Evolutionary conservation across 2,888 invertebrate genomes (phyloP), one percentile per base, ranked within the genome.

Genomic region (Lamproptera curius): DNA sequence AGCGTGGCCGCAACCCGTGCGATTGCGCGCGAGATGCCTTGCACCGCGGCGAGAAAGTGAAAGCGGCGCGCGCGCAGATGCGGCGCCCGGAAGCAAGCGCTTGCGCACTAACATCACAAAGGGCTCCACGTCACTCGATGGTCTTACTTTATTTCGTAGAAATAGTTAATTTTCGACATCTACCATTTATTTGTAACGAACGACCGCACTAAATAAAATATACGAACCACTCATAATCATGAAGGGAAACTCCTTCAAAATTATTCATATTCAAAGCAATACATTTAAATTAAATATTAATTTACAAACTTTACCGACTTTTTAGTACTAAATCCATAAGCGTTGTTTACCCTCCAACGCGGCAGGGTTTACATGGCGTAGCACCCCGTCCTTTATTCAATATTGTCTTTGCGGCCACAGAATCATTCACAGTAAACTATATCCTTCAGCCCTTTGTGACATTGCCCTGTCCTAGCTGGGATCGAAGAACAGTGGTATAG

Each of bases 271-370:
- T n/a, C n/a, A n/a, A n/a, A n/a, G n/a, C n/a, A n/a, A n/a, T n/a
- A n/a, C n/a, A n/a, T n/a, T n/a, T n/a, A n/a, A n/a, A n/a, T n/a
- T n/a, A 39, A 45, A 39, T 35, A 38, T 20, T 17, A 31, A 42
- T 33, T 68, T 62, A 70, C 67, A 75, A 83, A 81, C 72, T 74
- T 83, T 86, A 87, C 86, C 85, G 85, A 86, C 86, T 84, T 86
- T 86, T 85, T 76, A 80, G 72, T 70, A 79, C 73, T 76, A 84
- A 79, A 86, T 87, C 87, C 86, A 84, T 85, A 82, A 74, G 82
- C 75, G 81, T 64, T 63, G 79, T 39, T 73, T 73, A 79, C 73
- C 76, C 72, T 68, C 67, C 64, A 73, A 70, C 70, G 70, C 65
- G 71, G 65, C 61, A 62, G 62, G 66, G 70, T 65, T 77, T 71